Evolutionary conservation across 2,113 vertebrate species (phyloP).

Genomic region (Pyrgilauda ruficollis): DNA sequence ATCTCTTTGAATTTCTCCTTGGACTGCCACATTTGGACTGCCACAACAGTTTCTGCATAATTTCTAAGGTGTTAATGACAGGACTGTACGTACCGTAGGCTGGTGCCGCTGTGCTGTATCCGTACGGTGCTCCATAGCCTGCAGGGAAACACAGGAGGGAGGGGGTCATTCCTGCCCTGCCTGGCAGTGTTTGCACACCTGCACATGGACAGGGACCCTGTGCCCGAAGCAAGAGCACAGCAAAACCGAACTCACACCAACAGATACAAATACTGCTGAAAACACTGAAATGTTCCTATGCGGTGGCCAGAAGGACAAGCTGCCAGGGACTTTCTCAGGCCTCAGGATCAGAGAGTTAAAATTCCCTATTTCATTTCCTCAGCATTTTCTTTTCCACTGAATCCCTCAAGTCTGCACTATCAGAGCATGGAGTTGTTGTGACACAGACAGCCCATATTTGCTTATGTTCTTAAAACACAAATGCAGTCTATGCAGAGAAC

Average conservation of each 20-base stretch:
- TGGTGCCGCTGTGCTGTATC: conserved; percentile 92
- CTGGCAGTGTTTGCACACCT: not conserved
- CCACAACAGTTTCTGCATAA: not conserved
- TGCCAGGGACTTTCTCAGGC: not conserved
- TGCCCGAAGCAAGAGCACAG: not conserved
- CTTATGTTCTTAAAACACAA: not conserved
- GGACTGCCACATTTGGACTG: conserved; percentile 51
- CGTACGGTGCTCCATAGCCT: conserved; percentile 96
- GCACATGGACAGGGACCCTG: not conserved
- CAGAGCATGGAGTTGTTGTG: not conserved
- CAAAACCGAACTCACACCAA: not conserved
- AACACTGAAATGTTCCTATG: not conserved
- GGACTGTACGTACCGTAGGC: conserved; percentile 90
- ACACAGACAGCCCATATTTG: not conserved
- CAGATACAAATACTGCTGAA: not conserved
- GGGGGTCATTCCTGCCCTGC: not conserved
- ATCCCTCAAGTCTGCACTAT: not conserved
- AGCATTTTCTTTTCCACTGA: not conserved
- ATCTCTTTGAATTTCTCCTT: conserved; percentile 57
- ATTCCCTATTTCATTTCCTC: not conserved
- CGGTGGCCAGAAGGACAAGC: not conserved
- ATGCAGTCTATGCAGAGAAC: not conserved
- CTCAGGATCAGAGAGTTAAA: not conserved
- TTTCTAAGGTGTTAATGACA: not conserved
- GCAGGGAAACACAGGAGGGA: conserved; percentile 42